Evolutionary conservation across 2,113 vertebrate species (phyloP).

Genomic region (Sphaerodactylus townsendi): DNA sequence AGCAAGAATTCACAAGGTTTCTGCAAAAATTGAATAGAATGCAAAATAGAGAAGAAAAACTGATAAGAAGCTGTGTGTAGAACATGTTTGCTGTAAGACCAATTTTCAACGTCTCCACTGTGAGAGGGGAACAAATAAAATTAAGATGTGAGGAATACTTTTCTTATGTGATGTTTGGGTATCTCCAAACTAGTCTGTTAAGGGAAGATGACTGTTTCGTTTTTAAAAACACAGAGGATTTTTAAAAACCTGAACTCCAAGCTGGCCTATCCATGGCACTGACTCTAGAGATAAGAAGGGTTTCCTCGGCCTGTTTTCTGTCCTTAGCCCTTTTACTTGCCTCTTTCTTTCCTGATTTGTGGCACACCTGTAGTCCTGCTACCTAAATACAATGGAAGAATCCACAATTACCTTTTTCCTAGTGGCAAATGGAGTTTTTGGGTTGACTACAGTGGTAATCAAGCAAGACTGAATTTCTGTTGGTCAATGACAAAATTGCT

Average conservation of each 20-base stretch:
- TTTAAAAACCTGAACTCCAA: not conserved
- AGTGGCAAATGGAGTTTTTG: too few relatives aligned
- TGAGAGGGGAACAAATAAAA: not conserved
- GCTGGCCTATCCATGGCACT: not conserved
- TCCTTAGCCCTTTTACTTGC: too few relatives aligned
- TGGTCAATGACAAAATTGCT: too few relatives aligned
- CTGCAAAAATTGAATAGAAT: not conserved
- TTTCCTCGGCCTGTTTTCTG: too few relatives aligned
- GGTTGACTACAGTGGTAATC: too few relatives aligned
- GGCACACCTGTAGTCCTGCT: too few relatives aligned
- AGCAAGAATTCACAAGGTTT: not conserved
- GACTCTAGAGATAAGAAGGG: not conserved
- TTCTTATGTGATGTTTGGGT: not conserved
- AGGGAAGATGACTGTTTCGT: not conserved
- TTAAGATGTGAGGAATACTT: not conserved
- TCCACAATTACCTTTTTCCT: too few relatives aligned
- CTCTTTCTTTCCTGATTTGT: too few relatives aligned
- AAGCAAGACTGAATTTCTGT: too few relatives aligned
- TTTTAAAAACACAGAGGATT: not conserved
- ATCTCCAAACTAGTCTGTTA: not conserved
- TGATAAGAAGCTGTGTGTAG: not conserved
- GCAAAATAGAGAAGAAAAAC: not conserved
- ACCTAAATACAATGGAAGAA: too few relatives aligned
- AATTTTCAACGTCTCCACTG: not conserved
- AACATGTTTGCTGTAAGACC: not conserved